phyloP scores from a whole-genome alignment of 1,140 invertebrate genomes.

The Carposina sasakii region DNA sequence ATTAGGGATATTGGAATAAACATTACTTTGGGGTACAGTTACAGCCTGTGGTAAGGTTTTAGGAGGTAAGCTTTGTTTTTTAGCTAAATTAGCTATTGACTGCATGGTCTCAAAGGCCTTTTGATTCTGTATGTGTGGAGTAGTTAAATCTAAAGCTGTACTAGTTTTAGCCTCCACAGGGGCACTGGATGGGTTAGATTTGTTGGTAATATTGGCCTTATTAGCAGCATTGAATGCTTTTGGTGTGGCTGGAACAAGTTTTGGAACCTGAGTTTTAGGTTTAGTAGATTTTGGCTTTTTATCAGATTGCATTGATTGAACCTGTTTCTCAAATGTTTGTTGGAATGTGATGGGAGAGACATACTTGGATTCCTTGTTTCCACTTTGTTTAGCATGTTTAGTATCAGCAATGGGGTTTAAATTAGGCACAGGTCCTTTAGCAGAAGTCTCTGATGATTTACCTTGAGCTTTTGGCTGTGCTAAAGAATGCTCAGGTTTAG shows the following conservation, averaged over 20 bases:
- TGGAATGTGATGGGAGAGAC: slow-evolving; percentile 64
- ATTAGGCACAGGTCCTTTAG: slow-evolving; percentile 69
- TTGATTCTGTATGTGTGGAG: slow-evolving; percentile 61
- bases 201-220: slow-evolving; percentile 26
- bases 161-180: slow-evolving; percentile 47
- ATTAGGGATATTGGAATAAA: slow-evolving; percentile 41
- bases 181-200: slow-evolving; percentile 24
- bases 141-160: slow-evolving; percentile 64
- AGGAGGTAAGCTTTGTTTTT: slow-evolving; percentile 57
- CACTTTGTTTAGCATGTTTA: slow-evolving; percentile 56
- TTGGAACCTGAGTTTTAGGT: slow-evolving; percentile 64
- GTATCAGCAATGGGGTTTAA: slow-evolving; percentile 69
- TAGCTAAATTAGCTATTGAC: slow-evolving; percentile 68
- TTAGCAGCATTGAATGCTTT: slow-evolving; percentile 50
- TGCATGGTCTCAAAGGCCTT: slow-evolving; percentile 71
- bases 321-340: slow-evolving; percentile 68
- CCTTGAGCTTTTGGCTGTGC: slow-evolving; percentile 30
- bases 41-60: slow-evolving; percentile 37
- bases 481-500: slow-evolving; percentile 35
- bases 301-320: slow-evolving; percentile 57
- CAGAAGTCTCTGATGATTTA: slow-evolving; percentile 50
- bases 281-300: slow-evolving; percentile 63
- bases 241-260: slow-evolving; percentile 56
- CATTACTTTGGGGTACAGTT: slow-evolving; percentile 37
- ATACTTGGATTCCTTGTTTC: slow-evolving; percentile 29